phyloP scores from a whole-genome alignment of 2,113 vertebrate species.

The Pampusana beccarii region DNA sequence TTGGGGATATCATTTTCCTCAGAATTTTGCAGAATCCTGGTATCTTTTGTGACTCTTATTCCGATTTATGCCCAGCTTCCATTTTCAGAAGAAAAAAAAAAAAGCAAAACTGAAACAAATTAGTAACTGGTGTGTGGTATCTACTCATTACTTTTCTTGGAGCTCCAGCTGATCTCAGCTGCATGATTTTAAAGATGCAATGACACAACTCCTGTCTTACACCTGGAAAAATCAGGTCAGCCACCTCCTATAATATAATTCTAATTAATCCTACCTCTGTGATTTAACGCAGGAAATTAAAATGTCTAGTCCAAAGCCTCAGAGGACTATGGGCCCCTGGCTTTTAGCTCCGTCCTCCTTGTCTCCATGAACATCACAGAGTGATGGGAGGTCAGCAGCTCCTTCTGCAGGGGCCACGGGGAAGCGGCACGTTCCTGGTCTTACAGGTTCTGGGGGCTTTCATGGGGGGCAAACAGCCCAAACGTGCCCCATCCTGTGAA shows the following conservation, averaged over 20 bases:
- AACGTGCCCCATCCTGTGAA: fast-evolving
- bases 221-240: neutral
- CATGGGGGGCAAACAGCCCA: fast-evolving
- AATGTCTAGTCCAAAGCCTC: neutral
- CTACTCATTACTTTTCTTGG: neutral
- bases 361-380: neutral
- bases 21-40: neutral
- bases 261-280: neutral
- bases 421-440: neutral
- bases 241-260: neutral
- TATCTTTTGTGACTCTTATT: neutral
- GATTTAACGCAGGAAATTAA: neutral
- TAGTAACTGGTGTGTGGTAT: fast-evolving
- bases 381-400: neutral
- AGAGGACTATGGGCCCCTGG: fast-evolving
- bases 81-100: neutral
- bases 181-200: neutral
- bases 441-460: too few relatives aligned
- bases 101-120: too few relatives aligned
- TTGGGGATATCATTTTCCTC: neutral
- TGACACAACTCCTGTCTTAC: neutral
- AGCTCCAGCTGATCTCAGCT: neutral
- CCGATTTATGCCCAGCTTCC: neutral
- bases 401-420: neutral
- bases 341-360: neutral